phyloP scores from a whole-genome alignment of 2,888 invertebrate species.

The Allacma fusca region DNA sequence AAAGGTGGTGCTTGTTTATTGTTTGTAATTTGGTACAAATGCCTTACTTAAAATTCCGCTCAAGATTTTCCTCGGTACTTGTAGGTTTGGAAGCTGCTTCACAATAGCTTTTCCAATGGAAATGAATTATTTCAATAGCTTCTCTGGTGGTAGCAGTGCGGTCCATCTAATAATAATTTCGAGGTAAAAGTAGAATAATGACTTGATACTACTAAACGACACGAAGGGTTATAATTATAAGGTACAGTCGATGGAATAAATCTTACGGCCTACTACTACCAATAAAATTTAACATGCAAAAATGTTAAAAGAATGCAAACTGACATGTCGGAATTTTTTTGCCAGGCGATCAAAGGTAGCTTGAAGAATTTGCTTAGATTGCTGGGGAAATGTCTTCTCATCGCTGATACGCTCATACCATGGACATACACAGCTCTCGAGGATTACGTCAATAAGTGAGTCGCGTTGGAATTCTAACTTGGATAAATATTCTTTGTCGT shows the following conservation, averaged over 20 bases:
- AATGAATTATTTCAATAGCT: conserved; percentile 59
- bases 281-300: neutral
- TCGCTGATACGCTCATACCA: conserved; percentile 68
- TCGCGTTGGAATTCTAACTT: conserved; percentile 56
- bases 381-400: conserved; percentile 66
- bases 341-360: conserved; percentile 65
- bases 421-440: conserved; percentile 66
- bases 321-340: conserved; percentile 61
- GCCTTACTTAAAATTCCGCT: conserved; percentile 53
- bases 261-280: neutral
- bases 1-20: neutral
- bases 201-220: neutral
- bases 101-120: conserved; percentile 60
- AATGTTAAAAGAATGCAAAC: conserved; percentile 33
- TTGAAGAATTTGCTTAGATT: conserved; percentile 65
- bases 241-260: neutral
- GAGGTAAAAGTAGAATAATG: neutral
- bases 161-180: conserved; percentile 52
- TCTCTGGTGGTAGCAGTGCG: conserved; percentile 57
- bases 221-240: neutral
- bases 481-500: conserved; percentile 49
- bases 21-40: neutral
- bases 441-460: conserved; percentile 65
- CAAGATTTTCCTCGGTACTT: conserved; percentile 39
- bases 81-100: conserved; percentile 45